A percentile compares a stretch with the other conserved stretches of the same genome.
Conservation (phyloP, 2,888 invertebrate genomes). For the Eulithis prunata region DNA sequence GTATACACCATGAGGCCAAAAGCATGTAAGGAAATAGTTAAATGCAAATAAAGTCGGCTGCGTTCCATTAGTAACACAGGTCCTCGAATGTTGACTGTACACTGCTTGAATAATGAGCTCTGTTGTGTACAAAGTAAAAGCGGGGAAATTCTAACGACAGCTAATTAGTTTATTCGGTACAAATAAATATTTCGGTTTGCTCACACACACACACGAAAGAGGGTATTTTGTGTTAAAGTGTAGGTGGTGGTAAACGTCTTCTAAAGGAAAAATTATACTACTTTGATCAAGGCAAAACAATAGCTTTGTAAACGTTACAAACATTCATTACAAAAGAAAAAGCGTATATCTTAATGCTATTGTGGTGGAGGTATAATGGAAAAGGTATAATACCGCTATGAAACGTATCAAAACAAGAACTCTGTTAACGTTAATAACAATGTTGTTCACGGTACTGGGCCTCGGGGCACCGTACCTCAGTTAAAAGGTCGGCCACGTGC, state of each 20-base stretch:
- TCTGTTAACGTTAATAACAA: not conserved
- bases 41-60: slow-evolving; percentile 1
- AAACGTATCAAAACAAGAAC: not conserved
- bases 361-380: not conserved
- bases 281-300: not conserved
- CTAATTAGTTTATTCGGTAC: not conserved
- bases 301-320: not conserved
- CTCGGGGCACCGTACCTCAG: not conserved
- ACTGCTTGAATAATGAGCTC: not conserved
- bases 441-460: not conserved
- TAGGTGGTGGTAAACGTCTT: not conserved
- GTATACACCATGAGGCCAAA: not conserved
- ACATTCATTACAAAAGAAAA: not conserved
- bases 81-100: not conserved
- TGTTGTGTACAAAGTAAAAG: not conserved
- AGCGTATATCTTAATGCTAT: not conserved
- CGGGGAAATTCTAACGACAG: not conserved
- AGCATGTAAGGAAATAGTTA: not conserved
- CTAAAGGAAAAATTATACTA: not conserved
- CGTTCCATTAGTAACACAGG: slow-evolving; percentile 1
- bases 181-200: not conserved
- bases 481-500: not conserved
- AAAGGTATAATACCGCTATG: not conserved
- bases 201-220: not conserved
- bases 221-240: not conserved